These are phyloP conservation scores for Cotesia typhae DNA, from an alignment of 1,140 invertebrate species.

Conservation along the genomic window DNA sequence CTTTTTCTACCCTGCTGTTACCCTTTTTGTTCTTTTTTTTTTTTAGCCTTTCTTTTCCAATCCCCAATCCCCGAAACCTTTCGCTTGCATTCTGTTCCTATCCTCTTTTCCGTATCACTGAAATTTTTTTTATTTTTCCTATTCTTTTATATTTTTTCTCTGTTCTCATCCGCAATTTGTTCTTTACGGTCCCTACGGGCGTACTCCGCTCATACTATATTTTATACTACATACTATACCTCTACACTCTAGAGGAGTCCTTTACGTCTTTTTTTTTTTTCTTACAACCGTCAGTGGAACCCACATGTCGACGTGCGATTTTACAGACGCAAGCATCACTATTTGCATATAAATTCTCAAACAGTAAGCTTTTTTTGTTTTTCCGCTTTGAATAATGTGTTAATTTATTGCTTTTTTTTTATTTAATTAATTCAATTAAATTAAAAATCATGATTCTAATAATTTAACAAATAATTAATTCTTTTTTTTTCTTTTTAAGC, in stretches of 20 bases:
- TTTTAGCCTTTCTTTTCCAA: background rate
- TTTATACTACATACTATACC: too few relatives aligned
- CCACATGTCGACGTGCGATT: slow-evolving; percentile 2
- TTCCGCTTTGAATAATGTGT: background rate
- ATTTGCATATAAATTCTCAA: slow-evolving; percentile 8
- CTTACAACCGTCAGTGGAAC: background rate
- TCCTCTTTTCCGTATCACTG: too few relatives aligned
- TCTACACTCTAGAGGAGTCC: background rate
- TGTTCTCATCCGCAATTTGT: slow-evolving; percentile 11
- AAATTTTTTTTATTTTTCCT: too few relatives aligned
- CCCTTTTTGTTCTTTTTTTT: background rate
- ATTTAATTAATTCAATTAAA: too few relatives aligned
- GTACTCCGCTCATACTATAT: background rate
- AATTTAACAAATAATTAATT: too few relatives aligned
- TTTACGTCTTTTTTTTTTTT: background rate
- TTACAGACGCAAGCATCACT: slow-evolving; percentile 11
- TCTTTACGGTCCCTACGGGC: slow-evolving; percentile 17
- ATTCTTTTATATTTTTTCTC: too few relatives aligned
- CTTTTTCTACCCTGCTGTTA: background rate
- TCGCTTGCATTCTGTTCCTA: too few relatives aligned
- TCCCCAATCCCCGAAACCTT: background rate
- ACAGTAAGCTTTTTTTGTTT: background rate
- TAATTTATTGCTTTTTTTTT: too few relatives aligned
- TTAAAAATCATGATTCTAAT: too few relatives aligned
- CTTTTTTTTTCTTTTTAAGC: too few relatives aligned